Evolutionary conservation across 2,888 invertebrate species (phyloP), one percentile per base, ranked within the genome.

Genomic region (Plagodis pulveraria): DNA sequence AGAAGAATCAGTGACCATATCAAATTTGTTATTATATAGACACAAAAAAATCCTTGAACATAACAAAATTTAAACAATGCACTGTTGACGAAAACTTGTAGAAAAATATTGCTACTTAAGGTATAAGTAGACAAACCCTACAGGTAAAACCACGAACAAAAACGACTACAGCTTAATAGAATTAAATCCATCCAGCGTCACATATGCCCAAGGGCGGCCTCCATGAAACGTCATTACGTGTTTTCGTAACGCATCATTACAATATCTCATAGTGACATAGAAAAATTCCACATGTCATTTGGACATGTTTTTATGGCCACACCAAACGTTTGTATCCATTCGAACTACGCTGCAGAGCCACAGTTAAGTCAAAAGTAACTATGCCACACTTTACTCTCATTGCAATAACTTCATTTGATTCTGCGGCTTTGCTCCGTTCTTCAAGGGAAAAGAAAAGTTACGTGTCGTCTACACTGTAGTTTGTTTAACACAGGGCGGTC

Each of bases 281-380:
- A 92, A 90, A 91, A 91, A 89, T 92, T 89, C 86, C 79, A 89
- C 89, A 84, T 91, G 90, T 90, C 89, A 91, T 92, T 91, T 90
- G 85, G 86, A 80, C 71, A 81, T 78, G 83, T 87, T 89, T 89
- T 86, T 85, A 44, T 48, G 7, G 40, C 10, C 8, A 10, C 10
- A 40, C 40, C 40, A 40, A 40, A 40, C 10, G 5, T 40, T 40
- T 40, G 0, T 9, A 8, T 5, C 40, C 10, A 10, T 40, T 10
- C 10, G 40, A 40, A 40, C 40, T 10, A 2, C 10, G 40, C 40
- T 40, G 10, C 10, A 40, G 40, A 40, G 40, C 10, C 5, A 40
- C 40, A 40, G 40, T 10, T 10, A 40, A 8, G 40, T 10, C 10
- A 40, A 40, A 10, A 40, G 40, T 40, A 2, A 10, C 40, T 40